Evolutionary conservation across 2,113 vertebrate genomes (phyloP).

Genomic region (Amazona guildingii): DNA sequence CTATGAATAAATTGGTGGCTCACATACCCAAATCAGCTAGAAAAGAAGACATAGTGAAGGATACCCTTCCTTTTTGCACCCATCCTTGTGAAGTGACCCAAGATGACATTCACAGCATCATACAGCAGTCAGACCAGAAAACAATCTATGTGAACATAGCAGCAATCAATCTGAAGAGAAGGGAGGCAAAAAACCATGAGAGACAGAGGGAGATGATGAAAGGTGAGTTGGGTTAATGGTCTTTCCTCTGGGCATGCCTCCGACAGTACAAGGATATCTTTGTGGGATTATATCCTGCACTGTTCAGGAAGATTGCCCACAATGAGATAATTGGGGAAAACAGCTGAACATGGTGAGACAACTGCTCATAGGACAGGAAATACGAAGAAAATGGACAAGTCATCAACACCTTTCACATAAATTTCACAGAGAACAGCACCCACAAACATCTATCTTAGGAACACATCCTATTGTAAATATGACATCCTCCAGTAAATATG

Average conservation of each 20-base stretch:
- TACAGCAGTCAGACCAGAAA: neutral
- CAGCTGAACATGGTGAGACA: neutral
- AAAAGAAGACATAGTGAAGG: neutral
- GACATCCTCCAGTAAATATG: conserved; percentile 40
- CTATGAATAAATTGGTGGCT: neutral
- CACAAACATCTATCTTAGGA: neutral
- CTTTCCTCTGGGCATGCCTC: neutral
- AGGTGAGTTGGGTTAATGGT: neutral
- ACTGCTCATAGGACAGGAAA: neutral
- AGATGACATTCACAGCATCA: neutral
- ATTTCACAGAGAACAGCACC: neutral
- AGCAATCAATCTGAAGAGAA: neutral
- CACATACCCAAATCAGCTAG: neutral
- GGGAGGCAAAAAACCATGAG: neutral
- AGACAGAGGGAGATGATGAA: neutral
- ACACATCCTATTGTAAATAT: conserved; percentile 31
- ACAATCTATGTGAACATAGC: neutral
- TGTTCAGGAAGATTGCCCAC: neutral
- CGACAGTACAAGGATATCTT: neutral
- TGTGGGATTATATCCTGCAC: neutral
- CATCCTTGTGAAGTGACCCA: neutral
- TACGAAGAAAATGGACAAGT: neutral
- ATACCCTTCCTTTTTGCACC: neutral
- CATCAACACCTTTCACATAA: conserved; percentile 19
- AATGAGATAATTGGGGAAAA: neutral